Conservation (phyloP, 2,888 invertebrate genomes). For the Dione juno region DNA sequence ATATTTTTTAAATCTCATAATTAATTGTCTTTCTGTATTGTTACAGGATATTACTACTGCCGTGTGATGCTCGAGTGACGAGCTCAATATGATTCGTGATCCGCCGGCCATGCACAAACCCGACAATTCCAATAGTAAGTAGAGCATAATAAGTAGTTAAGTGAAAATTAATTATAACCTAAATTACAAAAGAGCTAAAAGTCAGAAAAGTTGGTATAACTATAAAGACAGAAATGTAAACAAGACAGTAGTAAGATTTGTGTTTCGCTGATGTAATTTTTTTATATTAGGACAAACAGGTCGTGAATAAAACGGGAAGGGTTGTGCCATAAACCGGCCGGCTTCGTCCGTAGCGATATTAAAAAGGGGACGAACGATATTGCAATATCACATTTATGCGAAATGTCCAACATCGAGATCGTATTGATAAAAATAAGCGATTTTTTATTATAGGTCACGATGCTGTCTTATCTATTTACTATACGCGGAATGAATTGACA, state of each 20-base stretch:
- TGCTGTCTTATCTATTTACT: constrained; percentile 49
- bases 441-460: constrained; percentile 80
- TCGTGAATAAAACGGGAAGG: constrained; percentile 83
- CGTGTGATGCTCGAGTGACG: constrained; percentile 77
- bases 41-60: constrained; percentile 60
- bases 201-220: not conserved
- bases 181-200: not conserved
- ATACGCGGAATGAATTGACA: constrained; percentile 32
- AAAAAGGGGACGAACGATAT: constrained; percentile 83
- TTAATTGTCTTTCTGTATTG: constrained; percentile 51
- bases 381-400: constrained; percentile 84
- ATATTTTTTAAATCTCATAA: constrained; percentile 38
- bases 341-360: constrained; percentile 82
- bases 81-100: constrained; percentile 78
- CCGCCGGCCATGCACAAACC: constrained; percentile 83
- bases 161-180: not conserved
- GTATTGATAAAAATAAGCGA: constrained; percentile 84
- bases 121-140: constrained; percentile 76
- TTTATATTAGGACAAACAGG: constrained; percentile 83
- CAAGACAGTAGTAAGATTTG: constrained; percentile 23
- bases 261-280: constrained; percentile 79
- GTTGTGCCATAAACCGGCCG: constrained; percentile 82
- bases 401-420: constrained; percentile 83
- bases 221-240: constrained; percentile 28
- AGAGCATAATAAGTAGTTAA: constrained; percentile 31